phyloP scores from a whole-genome alignment of 2,797 vertebrate genomes.

The Muscicapa comitata region DNA sequence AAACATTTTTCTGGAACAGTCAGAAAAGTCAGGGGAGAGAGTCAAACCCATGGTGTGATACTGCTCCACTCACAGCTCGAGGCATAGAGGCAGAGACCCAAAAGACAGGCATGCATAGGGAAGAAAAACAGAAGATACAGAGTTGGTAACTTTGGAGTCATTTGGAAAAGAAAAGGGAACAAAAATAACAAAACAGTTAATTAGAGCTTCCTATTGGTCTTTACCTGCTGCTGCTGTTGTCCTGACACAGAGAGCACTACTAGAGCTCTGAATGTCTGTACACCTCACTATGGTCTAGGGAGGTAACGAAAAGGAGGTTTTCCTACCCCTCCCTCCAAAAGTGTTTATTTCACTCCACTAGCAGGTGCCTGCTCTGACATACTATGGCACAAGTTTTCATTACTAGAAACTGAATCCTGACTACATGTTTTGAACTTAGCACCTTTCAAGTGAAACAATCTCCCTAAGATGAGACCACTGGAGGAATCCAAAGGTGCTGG shows the following conservation, averaged over 20 bases:
- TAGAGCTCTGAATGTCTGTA: neutral
- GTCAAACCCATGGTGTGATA: neutral
- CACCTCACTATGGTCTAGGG: neutral
- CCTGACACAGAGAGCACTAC: neutral
- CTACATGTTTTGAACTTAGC: neutral
- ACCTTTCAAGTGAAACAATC: neutral
- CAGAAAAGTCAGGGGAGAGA: neutral
- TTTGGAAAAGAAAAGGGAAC: neutral
- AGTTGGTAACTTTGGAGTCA: neutral
- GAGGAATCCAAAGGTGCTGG: neutral
- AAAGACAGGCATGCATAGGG: rapidly evolving
- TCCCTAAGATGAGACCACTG: neutral
- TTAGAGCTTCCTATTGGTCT: neutral
- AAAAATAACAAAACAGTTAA: neutral
- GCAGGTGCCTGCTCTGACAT: neutral
- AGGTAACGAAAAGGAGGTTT: neutral
- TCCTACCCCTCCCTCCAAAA: neutral
- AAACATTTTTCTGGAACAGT: neutral
- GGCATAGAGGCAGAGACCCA: neutral
- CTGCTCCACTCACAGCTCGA: neutral
- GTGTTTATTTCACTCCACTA: neutral
- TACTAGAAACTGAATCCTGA: neutral
- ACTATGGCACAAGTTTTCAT: neutral
- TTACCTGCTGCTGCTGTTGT: neutral
- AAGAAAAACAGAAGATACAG: neutral